These are phyloP conservation scores for Myotis vivesi DNA, from an alignment of 2,797 vertebrate species.

Conservation along the genomic window DNA sequence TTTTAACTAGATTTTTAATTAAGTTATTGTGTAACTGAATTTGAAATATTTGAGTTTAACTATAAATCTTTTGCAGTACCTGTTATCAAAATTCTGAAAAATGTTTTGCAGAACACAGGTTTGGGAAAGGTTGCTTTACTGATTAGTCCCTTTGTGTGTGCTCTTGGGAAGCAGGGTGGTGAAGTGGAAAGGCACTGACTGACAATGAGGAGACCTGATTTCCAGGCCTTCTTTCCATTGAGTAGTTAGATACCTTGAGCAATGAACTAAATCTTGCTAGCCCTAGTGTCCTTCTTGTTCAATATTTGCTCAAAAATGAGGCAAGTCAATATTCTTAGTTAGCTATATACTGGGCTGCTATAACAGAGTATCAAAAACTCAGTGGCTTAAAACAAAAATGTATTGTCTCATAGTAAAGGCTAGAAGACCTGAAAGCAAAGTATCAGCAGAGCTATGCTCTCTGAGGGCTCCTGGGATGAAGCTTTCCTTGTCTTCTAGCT, in stretches of 20 bases:
- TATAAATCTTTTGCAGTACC: neutral
- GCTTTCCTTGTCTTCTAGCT: neutral
- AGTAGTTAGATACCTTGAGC: neutral
- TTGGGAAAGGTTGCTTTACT: neutral
- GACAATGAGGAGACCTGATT: neutral
- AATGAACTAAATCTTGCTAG: neutral
- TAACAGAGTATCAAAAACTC: neutral
- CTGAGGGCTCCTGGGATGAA: neutral
- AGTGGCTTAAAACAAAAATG: neutral
- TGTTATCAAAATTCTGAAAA: neutral
- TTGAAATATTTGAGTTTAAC: neutral
- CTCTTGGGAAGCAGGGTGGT: neutral
- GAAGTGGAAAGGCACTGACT: neutral
- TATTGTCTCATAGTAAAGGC: neutral
- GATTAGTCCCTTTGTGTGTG: neutral
- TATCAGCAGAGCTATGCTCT: neutral
- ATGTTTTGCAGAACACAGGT: neutral
- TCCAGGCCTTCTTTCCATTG: neutral
- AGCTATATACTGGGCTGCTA: too few relatives aligned
- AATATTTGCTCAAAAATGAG: neutral
- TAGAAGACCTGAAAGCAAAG: neutral
- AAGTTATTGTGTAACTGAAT: neutral
- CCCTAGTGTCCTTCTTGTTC: neutral
- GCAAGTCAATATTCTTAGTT: neutral
- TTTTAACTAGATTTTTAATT: slow-evolving; percentile 31